Evolutionary conservation across 2,888 invertebrate genomes (phyloP).

Genomic region (Zygogramma bicolorata): DNA sequence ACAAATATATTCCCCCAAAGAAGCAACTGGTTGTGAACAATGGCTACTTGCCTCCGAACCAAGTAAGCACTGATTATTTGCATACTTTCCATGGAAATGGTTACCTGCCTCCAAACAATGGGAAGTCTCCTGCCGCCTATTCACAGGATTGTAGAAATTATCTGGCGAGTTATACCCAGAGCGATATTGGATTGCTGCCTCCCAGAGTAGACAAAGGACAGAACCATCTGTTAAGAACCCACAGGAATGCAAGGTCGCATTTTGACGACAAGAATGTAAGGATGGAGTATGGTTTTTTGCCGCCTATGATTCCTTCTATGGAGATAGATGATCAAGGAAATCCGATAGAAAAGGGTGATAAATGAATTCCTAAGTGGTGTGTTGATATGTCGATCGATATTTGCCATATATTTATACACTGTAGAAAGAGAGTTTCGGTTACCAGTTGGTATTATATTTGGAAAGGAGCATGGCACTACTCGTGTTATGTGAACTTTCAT

Average conservation of each 20-base stretch:
- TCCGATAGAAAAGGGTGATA: conserved; percentile 68
- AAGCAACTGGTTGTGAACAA: conserved; percentile 39
- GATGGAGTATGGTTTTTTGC: conserved; percentile 86
- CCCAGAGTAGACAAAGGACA: conserved; percentile 57
- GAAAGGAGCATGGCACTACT: conserved; percentile 26
- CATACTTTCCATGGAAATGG: conserved; percentile 31
- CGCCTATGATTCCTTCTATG: conserved; percentile 83
- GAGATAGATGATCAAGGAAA: conserved; percentile 82
- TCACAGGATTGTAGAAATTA: background rate
- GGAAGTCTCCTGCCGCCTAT: background rate
- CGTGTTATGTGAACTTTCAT: no score
- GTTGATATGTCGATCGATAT: conserved; percentile 10
- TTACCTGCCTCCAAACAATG: background rate
- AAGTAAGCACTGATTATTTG: conserved; percentile 43
- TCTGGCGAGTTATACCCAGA: conserved; percentile 17
- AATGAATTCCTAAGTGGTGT: conserved; percentile 16
- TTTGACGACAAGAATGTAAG: conserved; percentile 76
- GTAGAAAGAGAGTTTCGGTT: conserved; percentile 31
- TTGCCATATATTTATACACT: conserved; percentile 42
- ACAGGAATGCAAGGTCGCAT: conserved; percentile 64
- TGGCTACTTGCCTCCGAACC: conserved; percentile 36
- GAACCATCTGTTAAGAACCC: conserved; percentile 42
- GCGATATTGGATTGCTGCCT: conserved; percentile 71
- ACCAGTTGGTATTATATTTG: conserved; percentile 35
- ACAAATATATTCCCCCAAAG: conserved; percentile 48